phyloP scores from a whole-genome alignment of 2,888 invertebrate species.

The Clostera curtula region DNA sequence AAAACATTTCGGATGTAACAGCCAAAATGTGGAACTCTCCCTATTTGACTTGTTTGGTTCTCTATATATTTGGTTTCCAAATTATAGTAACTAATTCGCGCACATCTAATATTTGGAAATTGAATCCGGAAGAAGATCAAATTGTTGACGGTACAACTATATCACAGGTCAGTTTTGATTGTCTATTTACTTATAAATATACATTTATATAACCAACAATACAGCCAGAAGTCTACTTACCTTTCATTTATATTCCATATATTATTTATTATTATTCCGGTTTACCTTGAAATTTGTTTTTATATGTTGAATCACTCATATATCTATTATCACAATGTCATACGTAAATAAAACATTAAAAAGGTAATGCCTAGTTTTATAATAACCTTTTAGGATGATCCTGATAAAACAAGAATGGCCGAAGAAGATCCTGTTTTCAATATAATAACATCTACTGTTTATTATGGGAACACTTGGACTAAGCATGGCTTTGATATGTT shows the following conservation, averaged over 20 bases:
- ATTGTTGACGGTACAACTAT: slow-evolving; percentile 79
- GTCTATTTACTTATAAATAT: slow-evolving; percentile 19
- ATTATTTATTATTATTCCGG: slow-evolving; percentile 22
- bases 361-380: background rate
- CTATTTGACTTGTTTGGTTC: slow-evolving; percentile 77
- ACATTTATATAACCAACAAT: slow-evolving; percentile 53
- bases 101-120: slow-evolving; percentile 88
- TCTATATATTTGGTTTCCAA: slow-evolving; percentile 83
- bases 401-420: slow-evolving; percentile 52
- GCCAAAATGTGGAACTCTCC: slow-evolving; percentile 73
- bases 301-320: slow-evolving; percentile 8
- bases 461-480: slow-evolving; percentile 79
- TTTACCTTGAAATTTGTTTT: slow-evolving; percentile 33
- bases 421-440: slow-evolving; percentile 83
- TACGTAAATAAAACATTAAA: too few species aligned
- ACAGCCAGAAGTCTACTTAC: slow-evolving; percentile 24
- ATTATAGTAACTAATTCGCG: slow-evolving; percentile 84
- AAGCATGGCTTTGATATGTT: slow-evolving; percentile 79
- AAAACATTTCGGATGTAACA: slow-evolving; percentile 39
- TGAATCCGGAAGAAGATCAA: slow-evolving; percentile 84
- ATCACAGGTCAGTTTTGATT: slow-evolving; percentile 62
- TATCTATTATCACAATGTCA: slow-evolving; percentile 6
- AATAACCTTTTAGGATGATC: slow-evolving; percentile 49
- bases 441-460: slow-evolving; percentile 83
- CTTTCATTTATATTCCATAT: slow-evolving; percentile 27